A percentile compares a stretch with the other conserved stretches of the same genome.
These are phyloP conservation scores for Panzeria rudis DNA, from an alignment of 2,888 invertebrate species.

Conservation along the genomic window DNA sequence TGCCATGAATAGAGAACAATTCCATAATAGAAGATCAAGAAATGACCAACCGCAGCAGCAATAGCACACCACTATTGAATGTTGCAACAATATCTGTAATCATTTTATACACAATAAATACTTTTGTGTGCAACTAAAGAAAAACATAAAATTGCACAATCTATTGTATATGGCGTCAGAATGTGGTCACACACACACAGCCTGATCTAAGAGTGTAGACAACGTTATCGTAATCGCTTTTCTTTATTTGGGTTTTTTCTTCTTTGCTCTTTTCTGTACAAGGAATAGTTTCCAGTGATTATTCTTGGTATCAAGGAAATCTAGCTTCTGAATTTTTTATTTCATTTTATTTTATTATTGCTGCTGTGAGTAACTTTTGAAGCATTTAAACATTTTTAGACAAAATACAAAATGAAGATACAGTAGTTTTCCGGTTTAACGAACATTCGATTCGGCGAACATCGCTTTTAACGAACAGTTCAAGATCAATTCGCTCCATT, in stretches of 20 bases:
- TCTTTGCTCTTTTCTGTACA: not conserved
- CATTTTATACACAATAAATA: not conserved
- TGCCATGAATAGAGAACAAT: slow-evolving; percentile 66
- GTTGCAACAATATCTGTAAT: slow-evolving; percentile 49
- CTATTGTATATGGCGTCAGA: slow-evolving; percentile 60
- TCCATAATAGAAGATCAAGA: slow-evolving; percentile 62
- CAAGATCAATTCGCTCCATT: too few species aligned
- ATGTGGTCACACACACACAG: slow-evolving; percentile 30
- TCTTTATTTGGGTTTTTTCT: not conserved
- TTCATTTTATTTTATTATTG: slow-evolving; percentile 8
- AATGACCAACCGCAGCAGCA: slow-evolving; percentile 7
- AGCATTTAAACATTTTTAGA: not conserved
- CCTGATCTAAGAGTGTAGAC: slow-evolving; percentile 5
- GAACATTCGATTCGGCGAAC: too few species aligned
- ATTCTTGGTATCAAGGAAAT: slow-evolving; percentile 12
- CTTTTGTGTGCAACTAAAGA: slow-evolving; percentile 4
- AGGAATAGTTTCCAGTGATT: slow-evolving; percentile 12
- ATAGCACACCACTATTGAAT: slow-evolving; percentile 24
- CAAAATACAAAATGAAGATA: not conserved
- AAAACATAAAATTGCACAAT: slow-evolving; percentile 56
- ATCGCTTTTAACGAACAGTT: too few species aligned
- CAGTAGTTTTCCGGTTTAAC: too few species aligned
- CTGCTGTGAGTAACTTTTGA: not conserved
- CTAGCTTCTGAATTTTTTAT: slow-evolving; percentile 3
- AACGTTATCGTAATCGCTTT: slow-evolving; percentile 28